Evolutionary conservation across 2,888 invertebrate genomes (phyloP).

Genomic region (Scelioninae gen. 1): DNA sequence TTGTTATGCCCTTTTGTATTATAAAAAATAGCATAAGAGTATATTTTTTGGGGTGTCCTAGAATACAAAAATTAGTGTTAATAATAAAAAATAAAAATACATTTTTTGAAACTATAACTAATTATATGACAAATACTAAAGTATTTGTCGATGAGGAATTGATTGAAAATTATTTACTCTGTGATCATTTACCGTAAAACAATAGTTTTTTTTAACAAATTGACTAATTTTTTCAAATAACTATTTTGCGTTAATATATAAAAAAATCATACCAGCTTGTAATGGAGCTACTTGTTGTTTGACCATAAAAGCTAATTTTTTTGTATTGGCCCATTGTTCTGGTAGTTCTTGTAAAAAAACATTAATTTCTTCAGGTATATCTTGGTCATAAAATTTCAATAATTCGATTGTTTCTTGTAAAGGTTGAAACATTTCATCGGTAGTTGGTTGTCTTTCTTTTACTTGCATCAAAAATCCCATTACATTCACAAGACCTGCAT

Average conservation of each 20-base stretch:
- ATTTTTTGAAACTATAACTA: no score
- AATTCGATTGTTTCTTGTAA: conserved; percentile 96
- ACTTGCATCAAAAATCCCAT: conserved; percentile 97
- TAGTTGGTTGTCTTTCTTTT: conserved; percentile 93
- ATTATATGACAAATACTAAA: no score
- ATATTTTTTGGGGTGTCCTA: no score
- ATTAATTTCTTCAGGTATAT: conserved; percentile 98
- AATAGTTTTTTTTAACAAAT: no score
- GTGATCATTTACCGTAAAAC: no score
- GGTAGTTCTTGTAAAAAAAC: conserved; percentile 95
- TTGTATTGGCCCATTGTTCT: conserved; percentile 97
- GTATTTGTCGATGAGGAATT: no score
- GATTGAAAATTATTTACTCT: no score
- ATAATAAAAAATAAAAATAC: no score
- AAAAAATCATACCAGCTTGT: conserved; percentile 88
- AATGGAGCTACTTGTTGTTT: conserved; percentile 98
- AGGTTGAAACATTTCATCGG: conserved; percentile 98
- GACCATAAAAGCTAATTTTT: conserved; percentile 94
- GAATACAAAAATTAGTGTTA: no score
- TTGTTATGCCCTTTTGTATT: no score
- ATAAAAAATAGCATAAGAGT: no score
- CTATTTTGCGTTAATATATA: conserved; percentile 8
- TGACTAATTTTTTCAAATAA: no score
- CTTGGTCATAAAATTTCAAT: conserved; percentile 97
- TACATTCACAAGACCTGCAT: conserved; percentile 93